Base-by-base conservation (phyloP, 2,888 invertebrate genomes). In the Caenorhabditis drosophilae region DNA sequence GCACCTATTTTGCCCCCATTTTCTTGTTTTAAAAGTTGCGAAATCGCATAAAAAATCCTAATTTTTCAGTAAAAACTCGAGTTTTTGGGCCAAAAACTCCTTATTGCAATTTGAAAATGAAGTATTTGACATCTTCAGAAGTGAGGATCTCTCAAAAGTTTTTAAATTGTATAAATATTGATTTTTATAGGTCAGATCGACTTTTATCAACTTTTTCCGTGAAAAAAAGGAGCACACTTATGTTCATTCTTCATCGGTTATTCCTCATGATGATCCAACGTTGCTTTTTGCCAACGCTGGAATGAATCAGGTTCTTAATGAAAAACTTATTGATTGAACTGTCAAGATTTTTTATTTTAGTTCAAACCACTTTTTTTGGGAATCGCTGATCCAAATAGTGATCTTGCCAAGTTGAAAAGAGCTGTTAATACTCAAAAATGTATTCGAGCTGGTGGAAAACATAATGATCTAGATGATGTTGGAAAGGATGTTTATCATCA, bases 401-500 rank as follows among this genome's bases (percentile, higher is more conserved):
- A 96, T 84, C 90, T 96, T 90, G 89, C 93, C 15, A 92, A 91
- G 83, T 90, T 79, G 61, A 78, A 90, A 20, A 88, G 98, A 75
- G 91, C 90, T 27, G 92, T 90, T 1, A 98, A 99, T 85, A 92
- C 93, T 1, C 98, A 99, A 85, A 99, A 99, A 44, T 98, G 98
- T 85, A 96, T 98, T 76, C 89, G 97, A 83, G 97, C 97, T 44
- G 97, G 97, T 53, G 98, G 98, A 49, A 99, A 99, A 86, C 98
- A 99, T 85, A 99, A 99, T 85, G 98, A 99, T 86, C 87, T 99
- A 62, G 98, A 99, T 86, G 98, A 98, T 87, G 98, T 98, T 11
- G 98, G 98, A 31, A 97, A 97, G 46, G 98, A 99, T 87, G 94
- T 96, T 2, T 98, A 98, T 83, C 98, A 99, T 87, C 98, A 99